Percentiles rank a stretch among this genome's conserved stretches.
Evolutionary conservation across 1,140 invertebrate genomes (phyloP).

Genomic region (Trichonephila clavata): DNA sequence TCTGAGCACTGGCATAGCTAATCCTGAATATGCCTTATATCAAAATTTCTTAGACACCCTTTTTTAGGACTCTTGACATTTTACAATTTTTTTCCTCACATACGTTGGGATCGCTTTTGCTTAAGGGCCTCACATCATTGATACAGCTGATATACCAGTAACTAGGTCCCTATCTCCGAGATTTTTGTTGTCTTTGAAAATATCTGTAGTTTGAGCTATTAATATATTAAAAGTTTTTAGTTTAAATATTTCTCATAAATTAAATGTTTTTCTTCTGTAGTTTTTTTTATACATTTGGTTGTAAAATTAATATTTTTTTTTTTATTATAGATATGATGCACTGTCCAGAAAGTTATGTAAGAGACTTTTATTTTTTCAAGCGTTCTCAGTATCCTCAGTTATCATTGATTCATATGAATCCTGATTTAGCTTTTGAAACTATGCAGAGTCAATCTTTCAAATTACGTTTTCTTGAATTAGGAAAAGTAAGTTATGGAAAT

Average conservation of each 20-base stretch:
- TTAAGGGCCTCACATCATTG: too few species aligned
- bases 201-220: too few species aligned
- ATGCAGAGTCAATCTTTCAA: constrained; percentile 95
- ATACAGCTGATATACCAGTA: too few species aligned
- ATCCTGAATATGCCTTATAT: too few species aligned
- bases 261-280: not conserved
- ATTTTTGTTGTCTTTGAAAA: too few species aligned
- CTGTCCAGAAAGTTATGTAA: constrained; percentile 94
- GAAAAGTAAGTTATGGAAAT: constrained; percentile 85
- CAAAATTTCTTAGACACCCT: too few species aligned
- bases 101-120: too few species aligned
- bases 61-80: too few species aligned
- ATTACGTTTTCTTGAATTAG: constrained; percentile 98
- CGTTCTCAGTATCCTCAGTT: constrained; percentile 98
- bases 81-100: too few species aligned
- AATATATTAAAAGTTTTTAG: not conserved
- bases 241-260: not conserved
- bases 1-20: too few species aligned
- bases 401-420: constrained; percentile 95
- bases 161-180: too few species aligned
- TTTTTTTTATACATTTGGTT: not conserved
- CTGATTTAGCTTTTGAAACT: constrained; percentile 93
- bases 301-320: not conserved
- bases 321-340: constrained; percentile 91
- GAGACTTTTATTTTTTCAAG: constrained; percentile 99